A percentile compares a stretch with the other conserved stretches of the same genome.
These are phyloP conservation scores for Tuta absoluta DNA, from an alignment of 2,888 invertebrate species.

Conservation along the genomic window DNA sequence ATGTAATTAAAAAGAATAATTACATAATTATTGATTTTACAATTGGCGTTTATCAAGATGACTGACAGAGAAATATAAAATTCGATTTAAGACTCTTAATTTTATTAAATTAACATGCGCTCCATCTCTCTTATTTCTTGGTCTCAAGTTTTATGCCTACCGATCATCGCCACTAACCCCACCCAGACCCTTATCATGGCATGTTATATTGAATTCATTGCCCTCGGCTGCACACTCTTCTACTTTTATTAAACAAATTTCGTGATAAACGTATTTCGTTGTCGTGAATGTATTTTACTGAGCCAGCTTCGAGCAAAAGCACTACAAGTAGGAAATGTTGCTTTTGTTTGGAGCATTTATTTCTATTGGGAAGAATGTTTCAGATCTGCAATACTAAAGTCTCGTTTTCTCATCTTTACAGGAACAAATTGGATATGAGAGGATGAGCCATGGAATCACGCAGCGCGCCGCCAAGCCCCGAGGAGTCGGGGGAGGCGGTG, in stretches of 20 bases:
- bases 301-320: not conserved
- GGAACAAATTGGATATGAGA: conserved; percentile 69
- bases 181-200: conserved; percentile 69
- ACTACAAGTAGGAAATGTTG: not conserved
- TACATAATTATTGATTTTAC: too few species aligned
- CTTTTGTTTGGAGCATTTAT: not conserved
- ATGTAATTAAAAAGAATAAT: too few species aligned
- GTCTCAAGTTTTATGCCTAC: conserved; percentile 33
- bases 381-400: not conserved
- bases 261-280: conserved; percentile 35
- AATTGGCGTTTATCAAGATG: too few species aligned
- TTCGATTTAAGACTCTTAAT: too few species aligned
- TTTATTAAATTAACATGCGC: too few species aligned
- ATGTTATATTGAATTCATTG: conserved; percentile 78
- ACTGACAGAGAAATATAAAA: too few species aligned
- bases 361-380: not conserved
- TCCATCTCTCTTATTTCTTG: too few species aligned
- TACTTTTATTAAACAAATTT: conserved; percentile 59
- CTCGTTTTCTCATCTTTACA: conserved; percentile 56
- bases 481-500: conserved; percentile 82
- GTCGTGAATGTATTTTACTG: not conserved
- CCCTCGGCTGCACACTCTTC: conserved; percentile 58
- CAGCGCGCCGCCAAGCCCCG: conserved; percentile 81
- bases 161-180: conserved; percentile 79
- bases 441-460: conserved; percentile 81